Conservation (phyloP, 1,140 invertebrate genomes). For the Drosophila ironensis region DNA sequence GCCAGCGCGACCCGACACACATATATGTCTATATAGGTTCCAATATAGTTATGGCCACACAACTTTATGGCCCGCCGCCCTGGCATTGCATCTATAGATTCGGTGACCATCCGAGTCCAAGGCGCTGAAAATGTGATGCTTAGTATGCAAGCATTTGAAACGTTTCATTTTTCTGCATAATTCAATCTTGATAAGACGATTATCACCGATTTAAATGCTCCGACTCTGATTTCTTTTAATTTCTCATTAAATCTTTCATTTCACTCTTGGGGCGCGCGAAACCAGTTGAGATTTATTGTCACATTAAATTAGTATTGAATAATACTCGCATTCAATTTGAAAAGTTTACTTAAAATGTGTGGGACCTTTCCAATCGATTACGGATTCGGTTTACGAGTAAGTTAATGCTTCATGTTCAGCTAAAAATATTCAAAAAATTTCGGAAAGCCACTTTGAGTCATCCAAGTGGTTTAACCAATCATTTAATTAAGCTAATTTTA, state of each 20-base stretch:
- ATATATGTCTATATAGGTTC: constrained; percentile 27
- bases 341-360: background rate
- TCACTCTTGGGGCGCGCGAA: constrained; percentile 17
- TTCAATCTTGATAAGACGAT: constrained; percentile 23
- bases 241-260: constrained; percentile 15
- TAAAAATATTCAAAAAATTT: background rate
- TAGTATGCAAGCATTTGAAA: constrained; percentile 12
- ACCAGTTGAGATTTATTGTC: constrained; percentile 10
- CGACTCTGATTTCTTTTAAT: constrained; percentile 19
- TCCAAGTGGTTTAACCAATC: background rate
- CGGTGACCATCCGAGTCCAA: constrained; percentile 18
- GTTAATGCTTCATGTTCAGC: background rate
- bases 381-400: background rate
- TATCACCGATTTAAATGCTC: constrained; percentile 14
- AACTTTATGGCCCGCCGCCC: constrained; percentile 19
- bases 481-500: constrained; percentile 20
- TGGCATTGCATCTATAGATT: constrained; percentile 13
- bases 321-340: background rate
- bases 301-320: background rate
- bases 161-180: constrained; percentile 10
- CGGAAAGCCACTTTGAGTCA: background rate
- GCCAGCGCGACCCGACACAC: constrained; percentile 36
- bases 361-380: background rate
- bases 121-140: constrained; percentile 26
- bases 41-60: background rate